Percentiles rank a stretch among this genome's conserved stretches.
Evolutionary conservation across 2,113 vertebrate species (phyloP).

Genomic region (Myiagra hebetior): DNA sequence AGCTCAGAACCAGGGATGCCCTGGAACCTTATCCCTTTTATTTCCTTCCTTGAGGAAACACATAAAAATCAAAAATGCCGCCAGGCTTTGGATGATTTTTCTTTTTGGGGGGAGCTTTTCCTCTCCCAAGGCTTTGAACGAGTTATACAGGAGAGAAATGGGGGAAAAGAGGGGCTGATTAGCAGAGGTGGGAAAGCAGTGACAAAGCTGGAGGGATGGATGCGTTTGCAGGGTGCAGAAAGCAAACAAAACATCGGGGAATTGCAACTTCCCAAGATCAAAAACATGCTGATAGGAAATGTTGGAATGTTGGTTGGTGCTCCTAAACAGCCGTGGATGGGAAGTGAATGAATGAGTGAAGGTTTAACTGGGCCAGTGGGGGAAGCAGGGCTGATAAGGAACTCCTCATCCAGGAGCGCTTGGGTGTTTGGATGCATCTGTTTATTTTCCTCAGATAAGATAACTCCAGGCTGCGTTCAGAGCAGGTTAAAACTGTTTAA

Average conservation of each 20-base stretch:
- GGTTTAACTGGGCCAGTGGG: neutral
- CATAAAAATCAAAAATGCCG: neutral
- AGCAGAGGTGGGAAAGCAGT: neutral
- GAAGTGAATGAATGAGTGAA: neutral
- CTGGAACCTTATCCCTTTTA: neutral
- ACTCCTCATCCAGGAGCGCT: neutral
- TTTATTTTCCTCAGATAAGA: slow-evolving; percentile 51
- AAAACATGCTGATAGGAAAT: neutral
- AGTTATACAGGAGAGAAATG: neutral
- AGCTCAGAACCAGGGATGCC: neutral
- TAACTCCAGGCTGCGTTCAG: neutral
- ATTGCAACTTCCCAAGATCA: neutral
- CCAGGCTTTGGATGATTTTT: neutral
- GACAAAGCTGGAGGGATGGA: neutral
- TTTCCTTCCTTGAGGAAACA: neutral
- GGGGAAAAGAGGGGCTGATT: neutral
- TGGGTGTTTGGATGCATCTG: slow-evolving; percentile 10
- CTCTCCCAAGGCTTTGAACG: neutral
- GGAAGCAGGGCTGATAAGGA: slow-evolving; percentile 15
- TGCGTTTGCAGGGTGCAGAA: neutral
- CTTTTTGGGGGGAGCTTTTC: neutral
- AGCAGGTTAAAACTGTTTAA: neutral
- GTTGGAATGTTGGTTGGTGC: neutral
- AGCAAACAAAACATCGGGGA: neutral
- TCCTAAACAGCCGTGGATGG: neutral